phyloP scores from a whole-genome alignment of 2,113 vertebrate genomes.

The Nymphicus hollandicus region DNA sequence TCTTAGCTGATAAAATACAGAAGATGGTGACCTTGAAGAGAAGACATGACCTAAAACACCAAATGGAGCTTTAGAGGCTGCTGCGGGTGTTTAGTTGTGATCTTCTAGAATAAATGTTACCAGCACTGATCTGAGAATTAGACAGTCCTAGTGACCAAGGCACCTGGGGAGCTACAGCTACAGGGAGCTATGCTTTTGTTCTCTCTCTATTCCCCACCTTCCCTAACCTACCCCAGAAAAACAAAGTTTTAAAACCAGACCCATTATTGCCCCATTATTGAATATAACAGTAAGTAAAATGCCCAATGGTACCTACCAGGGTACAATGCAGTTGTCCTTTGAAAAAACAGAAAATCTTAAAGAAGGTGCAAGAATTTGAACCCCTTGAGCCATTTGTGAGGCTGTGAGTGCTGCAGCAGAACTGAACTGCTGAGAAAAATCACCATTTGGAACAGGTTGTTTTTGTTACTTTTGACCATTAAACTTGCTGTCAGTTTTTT shows the following conservation, averaged over 20 bases:
- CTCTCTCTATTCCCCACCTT: neutral
- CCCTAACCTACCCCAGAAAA: constrained; percentile 19
- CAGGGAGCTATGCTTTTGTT: constrained; percentile 40
- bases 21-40: constrained; percentile 36
- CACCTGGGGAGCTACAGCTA: constrained; percentile 32
- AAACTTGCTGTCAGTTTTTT: constrained; percentile 75
- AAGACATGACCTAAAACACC: constrained; percentile 47
- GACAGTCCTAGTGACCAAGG: neutral
- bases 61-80: constrained; percentile 33
- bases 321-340: constrained; percentile 58
- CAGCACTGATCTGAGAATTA: constrained; percentile 23
- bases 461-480: constrained; percentile 69
- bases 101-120: constrained; percentile 4
- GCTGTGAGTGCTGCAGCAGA: constrained; percentile 58
- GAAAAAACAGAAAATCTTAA: constrained; percentile 14
- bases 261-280: constrained; percentile 18
- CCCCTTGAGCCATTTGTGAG: constrained; percentile 46
- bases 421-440: constrained; percentile 58
- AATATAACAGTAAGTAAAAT: constrained; percentile 39
- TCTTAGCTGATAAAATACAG: constrained; percentile 55
- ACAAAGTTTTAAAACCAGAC: constrained; percentile 51
- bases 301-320: constrained; percentile 46
- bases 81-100: neutral
- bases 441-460: constrained; percentile 58
- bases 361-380: constrained; percentile 46